Base-by-base conservation (phyloP, 2,888 invertebrate species). In the Ochlodes sylvanus region DNA sequence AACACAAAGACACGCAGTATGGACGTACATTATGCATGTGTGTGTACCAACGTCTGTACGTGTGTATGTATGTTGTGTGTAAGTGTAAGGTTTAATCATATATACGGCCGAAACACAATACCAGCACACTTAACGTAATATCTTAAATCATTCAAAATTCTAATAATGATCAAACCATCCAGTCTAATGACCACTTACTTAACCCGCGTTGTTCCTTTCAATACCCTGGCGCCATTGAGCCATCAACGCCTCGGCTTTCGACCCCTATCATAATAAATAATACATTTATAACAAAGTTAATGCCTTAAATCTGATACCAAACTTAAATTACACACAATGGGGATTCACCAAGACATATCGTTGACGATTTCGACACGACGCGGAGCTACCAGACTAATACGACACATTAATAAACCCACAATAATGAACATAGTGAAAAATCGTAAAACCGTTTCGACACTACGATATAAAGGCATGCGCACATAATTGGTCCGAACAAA, bases 401-500 rank as follows among this genome's bases (percentile, higher is more conserved):
- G 66, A 38, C 17, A 15, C 62, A 71, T 71, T 71, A 68, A 69
- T 71, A 67, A 70, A 69, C 63, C 56, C 68, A 68, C 68, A 64
- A 69, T 70, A 70, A 72, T 69, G 70, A 69, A 72, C 62, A 69
- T 66, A 70, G 68, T 67, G 68, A 69, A 71, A 70, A 70, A 72
- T 75, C 75, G 68, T 75, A 75, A 76, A 75, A 69, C 77, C 79
- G 77, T 80, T 81, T 80, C 81, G 80, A 85, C 82, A 60, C 78
- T 78, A 82, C 82, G 83, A 86, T 87, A 90, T 89, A 87, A 88
- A 89, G 86, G 87, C 84, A 84, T 83, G 80, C 86, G 76, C 84
- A 81, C 83, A 86, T 92, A 92, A 93, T 93, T 93, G 92, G 88
- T 74, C 78, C 83, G 87, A 89, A 92, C 92, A 90, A 92, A 92